Evolutionary conservation across 2,797 vertebrate genomes (phyloP).

Genomic region (Emys orbicularis): DNA sequence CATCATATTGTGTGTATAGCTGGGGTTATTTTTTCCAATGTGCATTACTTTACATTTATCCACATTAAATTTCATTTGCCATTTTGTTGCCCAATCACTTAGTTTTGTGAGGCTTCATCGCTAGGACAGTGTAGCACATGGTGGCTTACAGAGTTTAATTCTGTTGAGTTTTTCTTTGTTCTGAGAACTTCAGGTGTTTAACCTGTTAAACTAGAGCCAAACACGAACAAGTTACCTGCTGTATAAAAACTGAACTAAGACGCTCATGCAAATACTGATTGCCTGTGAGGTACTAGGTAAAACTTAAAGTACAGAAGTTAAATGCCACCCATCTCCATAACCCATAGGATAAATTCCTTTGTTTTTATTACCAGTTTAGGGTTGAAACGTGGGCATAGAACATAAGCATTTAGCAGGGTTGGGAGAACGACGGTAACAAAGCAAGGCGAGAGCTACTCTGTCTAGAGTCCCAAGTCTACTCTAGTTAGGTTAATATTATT

Average conservation of each 20-base stretch:
- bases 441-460: background rate
- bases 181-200: background rate
- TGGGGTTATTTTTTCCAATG: no score
- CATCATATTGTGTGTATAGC: no score
- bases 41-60: no score
- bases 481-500: background rate
- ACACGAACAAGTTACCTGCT: background rate
- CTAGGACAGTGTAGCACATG: background rate
- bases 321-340: background rate
- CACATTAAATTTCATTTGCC: no score
- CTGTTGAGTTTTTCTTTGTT: background rate
- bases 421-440: background rate
- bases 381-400: background rate
- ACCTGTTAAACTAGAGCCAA: background rate
- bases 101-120: no score
- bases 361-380: background rate
- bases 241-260: background rate
- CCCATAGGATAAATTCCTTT: background rate
- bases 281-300: background rate
- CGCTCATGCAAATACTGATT: background rate
- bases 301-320: background rate
- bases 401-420: background rate
- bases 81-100: no score
- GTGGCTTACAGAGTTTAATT: background rate
- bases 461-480: background rate